A percentile compares a stretch with the other conserved stretches of the same genome.
phyloP scores from a whole-genome alignment of 2,797 vertebrate genomes.

The Thripadectes ignobilis region DNA sequence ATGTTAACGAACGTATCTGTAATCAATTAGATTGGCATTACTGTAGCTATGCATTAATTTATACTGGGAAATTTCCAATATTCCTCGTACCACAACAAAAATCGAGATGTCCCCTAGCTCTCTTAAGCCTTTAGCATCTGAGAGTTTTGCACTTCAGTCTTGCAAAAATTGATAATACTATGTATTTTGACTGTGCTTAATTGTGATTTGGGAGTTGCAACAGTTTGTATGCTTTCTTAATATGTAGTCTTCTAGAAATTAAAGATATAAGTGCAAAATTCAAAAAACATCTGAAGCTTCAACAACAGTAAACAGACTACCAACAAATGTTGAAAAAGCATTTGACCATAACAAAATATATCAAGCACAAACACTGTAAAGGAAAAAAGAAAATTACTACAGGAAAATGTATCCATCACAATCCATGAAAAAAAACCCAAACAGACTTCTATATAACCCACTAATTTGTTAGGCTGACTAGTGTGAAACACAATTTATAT shows the following conservation, averaged over 20 bases:
- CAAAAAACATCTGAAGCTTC: neutral
- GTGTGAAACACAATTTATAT: slow-evolving; percentile 56
- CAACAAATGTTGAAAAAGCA: neutral
- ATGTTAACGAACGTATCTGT: neutral
- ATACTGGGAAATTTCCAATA: neutral
- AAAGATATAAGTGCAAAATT: neutral
- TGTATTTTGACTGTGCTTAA: neutral
- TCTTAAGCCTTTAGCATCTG: neutral
- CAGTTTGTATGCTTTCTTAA: neutral
- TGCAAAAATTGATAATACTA: neutral
- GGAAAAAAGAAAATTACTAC: neutral
- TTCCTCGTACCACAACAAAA: neutral
- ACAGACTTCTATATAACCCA: neutral
- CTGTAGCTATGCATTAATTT: neutral
- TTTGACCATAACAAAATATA: neutral
- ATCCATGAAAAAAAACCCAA: neutral
- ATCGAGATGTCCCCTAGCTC: neutral
- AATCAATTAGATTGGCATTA: neutral
- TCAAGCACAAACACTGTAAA: neutral
- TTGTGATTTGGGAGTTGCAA: neutral
- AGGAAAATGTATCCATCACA: neutral
- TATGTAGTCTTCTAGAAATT: neutral
- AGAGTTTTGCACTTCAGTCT: neutral
- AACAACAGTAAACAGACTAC: neutral
- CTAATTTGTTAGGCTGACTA: slow-evolving; percentile 32